Conservation (phyloP, 23 tunicate species). For the Styela clava region DNA sequence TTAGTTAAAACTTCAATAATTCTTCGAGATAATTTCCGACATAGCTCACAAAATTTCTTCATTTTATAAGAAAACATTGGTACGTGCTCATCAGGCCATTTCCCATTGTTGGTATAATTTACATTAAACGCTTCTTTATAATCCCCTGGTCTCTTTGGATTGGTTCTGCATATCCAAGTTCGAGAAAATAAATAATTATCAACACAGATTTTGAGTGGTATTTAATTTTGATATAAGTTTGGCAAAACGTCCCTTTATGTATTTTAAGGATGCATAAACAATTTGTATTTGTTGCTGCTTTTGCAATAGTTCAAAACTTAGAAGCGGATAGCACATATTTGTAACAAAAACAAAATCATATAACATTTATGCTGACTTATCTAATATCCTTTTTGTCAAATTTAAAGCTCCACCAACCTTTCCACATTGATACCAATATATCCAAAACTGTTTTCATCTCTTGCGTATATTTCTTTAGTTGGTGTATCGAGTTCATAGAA, state of each 20-base stretch:
- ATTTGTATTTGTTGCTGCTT: too few species aligned
- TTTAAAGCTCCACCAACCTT: too few species aligned
- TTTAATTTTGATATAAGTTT: too few species aligned
- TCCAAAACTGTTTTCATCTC: constrained; percentile 29
- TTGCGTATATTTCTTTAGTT: constrained; percentile 1
- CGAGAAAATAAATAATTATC: too few species aligned
- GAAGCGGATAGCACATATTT: too few species aligned
- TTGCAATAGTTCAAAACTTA: too few species aligned
- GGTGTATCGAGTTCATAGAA: background rate
- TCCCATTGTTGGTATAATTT: background rate
- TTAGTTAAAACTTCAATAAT: constrained; percentile 42
- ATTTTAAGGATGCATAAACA: too few species aligned
- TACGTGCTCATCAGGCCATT: constrained; percentile 51
- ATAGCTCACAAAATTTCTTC: constrained; percentile 25
- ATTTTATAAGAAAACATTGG: constrained; percentile 13
- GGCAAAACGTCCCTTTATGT: too few species aligned
- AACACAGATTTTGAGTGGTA: too few species aligned
- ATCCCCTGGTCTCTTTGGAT: constrained; percentile 48
- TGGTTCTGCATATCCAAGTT: constrained; percentile 13
- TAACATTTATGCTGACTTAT: too few species aligned
- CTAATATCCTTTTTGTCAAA: too few species aligned
- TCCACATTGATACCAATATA: constrained; percentile 32
- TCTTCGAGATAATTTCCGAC: constrained; percentile 18
- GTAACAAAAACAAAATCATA: too few species aligned
- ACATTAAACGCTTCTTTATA: constrained; percentile 29